Conservation (phyloP, 2,888 invertebrate genomes). For the Oscheius onirici region DNA sequence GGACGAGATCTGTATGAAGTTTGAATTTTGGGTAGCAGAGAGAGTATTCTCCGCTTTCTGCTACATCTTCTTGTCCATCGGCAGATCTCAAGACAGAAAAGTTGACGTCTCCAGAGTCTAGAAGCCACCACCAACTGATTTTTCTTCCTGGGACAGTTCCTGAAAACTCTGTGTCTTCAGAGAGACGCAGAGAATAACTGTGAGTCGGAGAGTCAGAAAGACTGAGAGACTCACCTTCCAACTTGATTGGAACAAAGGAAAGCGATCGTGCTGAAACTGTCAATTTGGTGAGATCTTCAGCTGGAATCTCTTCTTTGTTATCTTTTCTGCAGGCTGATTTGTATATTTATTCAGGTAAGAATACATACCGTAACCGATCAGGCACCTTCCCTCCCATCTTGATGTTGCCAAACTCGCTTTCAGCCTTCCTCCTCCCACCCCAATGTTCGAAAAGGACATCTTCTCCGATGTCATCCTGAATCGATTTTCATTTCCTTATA, state of each 20-base stretch:
- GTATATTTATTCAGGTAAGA: neutral
- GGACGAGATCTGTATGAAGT: slow-evolving; percentile 61
- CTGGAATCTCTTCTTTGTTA: slow-evolving; percentile 45
- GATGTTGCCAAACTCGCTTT: slow-evolving; percentile 58
- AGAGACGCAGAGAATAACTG: too few relatives aligned
- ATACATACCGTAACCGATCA: slow-evolving; percentile 28
- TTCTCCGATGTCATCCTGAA: slow-evolving; percentile 59
- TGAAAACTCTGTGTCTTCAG: neutral
- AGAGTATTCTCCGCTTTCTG: slow-evolving; percentile 56
- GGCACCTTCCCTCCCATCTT: slow-evolving; percentile 64
- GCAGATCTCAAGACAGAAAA: slow-evolving; percentile 47
- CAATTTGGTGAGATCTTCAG: slow-evolving; percentile 52
- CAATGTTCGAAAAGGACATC: slow-evolving; percentile 62
- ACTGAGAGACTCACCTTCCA: slow-evolving; percentile 39
- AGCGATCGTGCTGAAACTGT: slow-evolving; percentile 52
- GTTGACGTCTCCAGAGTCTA: slow-evolving; percentile 48
- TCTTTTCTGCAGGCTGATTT: slow-evolving; percentile 8
- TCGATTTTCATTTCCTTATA: neutral
- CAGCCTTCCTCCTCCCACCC: slow-evolving; percentile 60
- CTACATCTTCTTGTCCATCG: slow-evolving; percentile 35
- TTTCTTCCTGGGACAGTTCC: slow-evolving; percentile 42
- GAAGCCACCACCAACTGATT: slow-evolving; percentile 62
- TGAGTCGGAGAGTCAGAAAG: neutral
- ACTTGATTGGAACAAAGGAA: slow-evolving; percentile 52
- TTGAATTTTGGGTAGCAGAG: slow-evolving; percentile 60